Percentiles rank a stretch among this genome's conserved stretches.
Conservation (phyloP, 2,888 invertebrate genomes). For the Coenonympha arcania region DNA sequence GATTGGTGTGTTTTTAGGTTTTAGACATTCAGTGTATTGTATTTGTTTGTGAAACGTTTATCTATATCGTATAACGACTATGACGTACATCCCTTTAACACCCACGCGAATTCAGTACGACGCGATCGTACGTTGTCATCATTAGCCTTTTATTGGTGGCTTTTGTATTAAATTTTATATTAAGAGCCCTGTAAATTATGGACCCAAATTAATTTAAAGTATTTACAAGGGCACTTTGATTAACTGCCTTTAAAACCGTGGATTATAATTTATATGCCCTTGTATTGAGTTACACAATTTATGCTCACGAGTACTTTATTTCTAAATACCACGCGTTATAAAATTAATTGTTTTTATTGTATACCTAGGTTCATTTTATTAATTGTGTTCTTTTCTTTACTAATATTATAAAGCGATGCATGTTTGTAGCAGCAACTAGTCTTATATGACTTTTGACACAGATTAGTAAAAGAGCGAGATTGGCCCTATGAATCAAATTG, state of each 20-base stretch:
- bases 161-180: slow-evolving; percentile 22
- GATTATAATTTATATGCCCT: not conserved
- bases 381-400: too few species aligned
- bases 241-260: not conserved
- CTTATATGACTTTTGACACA: too few species aligned
- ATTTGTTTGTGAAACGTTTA: too few species aligned
- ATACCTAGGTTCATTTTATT: not conserved
- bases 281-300: not conserved
- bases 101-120: slow-evolving; percentile 4
- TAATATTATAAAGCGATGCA: too few species aligned
- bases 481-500: too few species aligned
- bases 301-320: not conserved
- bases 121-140: slow-evolving; percentile 9
- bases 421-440: too few species aligned
- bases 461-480: too few species aligned
- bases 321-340: too few species aligned
- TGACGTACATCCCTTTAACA: not conserved
- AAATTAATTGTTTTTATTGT: not conserved
- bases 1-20: too few species aligned
- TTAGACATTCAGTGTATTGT: too few species aligned
- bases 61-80: too few species aligned
- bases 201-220: slow-evolving; percentile 13
- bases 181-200: slow-evolving; percentile 18
- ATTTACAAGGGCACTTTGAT: slow-evolving; percentile 10
- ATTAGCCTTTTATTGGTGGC: slow-evolving; percentile 23